Conservation (phyloP, 2,797 vertebrate species). For the Apodemus agrarius region DNA sequence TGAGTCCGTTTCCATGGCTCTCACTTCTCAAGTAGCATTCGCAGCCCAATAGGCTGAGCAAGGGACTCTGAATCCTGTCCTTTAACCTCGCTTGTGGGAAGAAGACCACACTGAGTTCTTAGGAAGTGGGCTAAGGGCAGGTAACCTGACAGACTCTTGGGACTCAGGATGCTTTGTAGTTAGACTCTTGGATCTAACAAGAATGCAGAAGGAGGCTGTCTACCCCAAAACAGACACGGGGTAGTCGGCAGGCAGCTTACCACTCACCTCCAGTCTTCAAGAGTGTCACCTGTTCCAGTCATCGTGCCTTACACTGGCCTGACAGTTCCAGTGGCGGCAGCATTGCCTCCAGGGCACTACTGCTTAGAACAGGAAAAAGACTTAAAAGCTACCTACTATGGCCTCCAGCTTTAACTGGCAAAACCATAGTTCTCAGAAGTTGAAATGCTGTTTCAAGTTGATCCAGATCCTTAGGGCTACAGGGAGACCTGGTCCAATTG, state of each 20-base stretch:
- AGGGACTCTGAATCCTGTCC: neutral
- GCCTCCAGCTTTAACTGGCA: neutral
- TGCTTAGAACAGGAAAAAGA: neutral
- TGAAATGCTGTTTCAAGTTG: neutral
- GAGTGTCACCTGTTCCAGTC: too few relatives aligned
- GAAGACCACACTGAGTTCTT: neutral
- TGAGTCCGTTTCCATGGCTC: neutral
- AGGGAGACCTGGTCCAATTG: neutral
- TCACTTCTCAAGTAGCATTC: neutral
- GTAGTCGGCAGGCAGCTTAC: neutral
- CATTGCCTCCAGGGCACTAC: neutral
- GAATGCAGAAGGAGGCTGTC: neutral
- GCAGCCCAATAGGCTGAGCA: neutral
- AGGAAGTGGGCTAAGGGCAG: neutral
- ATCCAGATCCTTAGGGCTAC: neutral
- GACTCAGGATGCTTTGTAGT: neutral
- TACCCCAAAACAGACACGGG: neutral
- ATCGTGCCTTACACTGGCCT: neutral
- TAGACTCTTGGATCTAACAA: neutral
- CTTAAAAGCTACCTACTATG: neutral
- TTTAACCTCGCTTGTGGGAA: neutral
- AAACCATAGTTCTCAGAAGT: neutral
- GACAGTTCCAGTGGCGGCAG: neutral
- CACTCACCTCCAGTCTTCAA: neutral
- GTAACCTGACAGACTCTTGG: neutral